A percentile compares a stretch with the other conserved stretches of the same genome.
Evolutionary conservation across 1,140 invertebrate species (phyloP).

Genomic region (Holotrichia oblita): DNA sequence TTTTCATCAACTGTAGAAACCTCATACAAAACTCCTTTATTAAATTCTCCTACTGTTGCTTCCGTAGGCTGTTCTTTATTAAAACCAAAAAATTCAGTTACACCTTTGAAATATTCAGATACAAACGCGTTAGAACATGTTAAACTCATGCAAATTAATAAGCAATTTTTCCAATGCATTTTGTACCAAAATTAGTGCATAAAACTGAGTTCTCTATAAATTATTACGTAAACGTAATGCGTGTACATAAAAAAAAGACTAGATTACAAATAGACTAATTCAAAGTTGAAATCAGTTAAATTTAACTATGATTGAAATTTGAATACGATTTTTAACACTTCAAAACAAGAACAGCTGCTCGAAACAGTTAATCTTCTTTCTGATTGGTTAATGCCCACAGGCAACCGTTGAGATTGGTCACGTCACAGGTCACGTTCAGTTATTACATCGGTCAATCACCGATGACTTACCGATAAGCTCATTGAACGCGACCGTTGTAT

Average conservation of each 20-base stretch:
- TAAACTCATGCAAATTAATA: not conserved
- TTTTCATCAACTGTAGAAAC: slow-evolving; percentile 70
- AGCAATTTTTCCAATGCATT: not conserved
- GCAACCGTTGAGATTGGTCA: not conserved
- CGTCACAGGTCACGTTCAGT: no score
- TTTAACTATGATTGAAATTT: not conserved
- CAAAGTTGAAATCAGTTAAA: not conserved
- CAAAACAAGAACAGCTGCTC: not conserved
- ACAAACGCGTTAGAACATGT: slow-evolving; percentile 28
- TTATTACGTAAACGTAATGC: not conserved
- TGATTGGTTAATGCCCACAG: not conserved
- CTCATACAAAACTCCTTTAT: slow-evolving; percentile 67
- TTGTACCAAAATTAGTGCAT: not conserved
- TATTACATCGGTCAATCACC: no score
- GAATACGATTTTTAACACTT: not conserved
- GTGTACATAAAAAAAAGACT: not conserved
- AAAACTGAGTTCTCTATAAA: not conserved
- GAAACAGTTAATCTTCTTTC: not conserved
- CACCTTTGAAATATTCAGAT: slow-evolving; percentile 38
- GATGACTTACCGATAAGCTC: no score
- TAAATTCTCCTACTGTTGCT: slow-evolving; percentile 41
- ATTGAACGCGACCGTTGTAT: no score
- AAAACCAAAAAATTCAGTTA: slow-evolving; percentile 39
- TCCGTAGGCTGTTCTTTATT: slow-evolving; percentile 9
- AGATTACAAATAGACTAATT: not conserved